Conservation (phyloP, 2,113 vertebrate genomes). For the Oreochromis tanganicae region DNA sequence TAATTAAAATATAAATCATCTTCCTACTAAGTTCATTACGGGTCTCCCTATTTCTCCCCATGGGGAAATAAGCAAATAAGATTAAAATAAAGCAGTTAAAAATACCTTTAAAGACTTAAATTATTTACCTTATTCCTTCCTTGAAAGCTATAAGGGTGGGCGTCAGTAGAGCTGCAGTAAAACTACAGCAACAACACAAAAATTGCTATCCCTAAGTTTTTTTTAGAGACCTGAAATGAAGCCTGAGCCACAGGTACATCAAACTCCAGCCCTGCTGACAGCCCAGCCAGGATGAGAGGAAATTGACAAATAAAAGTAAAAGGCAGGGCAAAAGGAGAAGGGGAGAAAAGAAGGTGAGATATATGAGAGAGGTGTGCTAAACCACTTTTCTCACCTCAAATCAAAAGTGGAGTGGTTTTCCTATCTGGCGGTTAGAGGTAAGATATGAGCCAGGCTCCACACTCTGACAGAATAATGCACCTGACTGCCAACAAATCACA, state of each 20-base stretch:
- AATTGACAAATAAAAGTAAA: conserved; percentile 59
- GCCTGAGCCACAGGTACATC: conserved; percentile 7
- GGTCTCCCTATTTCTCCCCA: neutral
- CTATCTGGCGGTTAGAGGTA: conserved; percentile 59
- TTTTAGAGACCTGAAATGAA: neutral
- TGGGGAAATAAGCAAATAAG: neutral
- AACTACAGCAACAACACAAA: neutral
- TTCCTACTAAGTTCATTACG: neutral
- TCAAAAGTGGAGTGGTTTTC: conserved; percentile 65
- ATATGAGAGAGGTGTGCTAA: conserved; percentile 55
- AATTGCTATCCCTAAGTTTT: neutral
- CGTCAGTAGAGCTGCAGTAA: neutral
- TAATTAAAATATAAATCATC: neutral
- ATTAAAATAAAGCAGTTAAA: neutral
- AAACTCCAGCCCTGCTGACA: conserved; percentile 22
- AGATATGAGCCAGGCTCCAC: conserved; percentile 50
- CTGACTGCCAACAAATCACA: conserved; percentile 6
- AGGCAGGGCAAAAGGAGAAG: neutral
- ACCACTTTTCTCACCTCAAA: conserved; percentile 58
- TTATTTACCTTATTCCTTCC: neutral
- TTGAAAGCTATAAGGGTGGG: neutral
- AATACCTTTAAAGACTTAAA: neutral
- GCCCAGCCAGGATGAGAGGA: conserved; percentile 25
- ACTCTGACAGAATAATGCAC: conserved; percentile 52
- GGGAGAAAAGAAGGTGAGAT: conserved; percentile 24